A percentile compares a stretch with the other conserved stretches of the same genome.
phyloP scores from a whole-genome alignment of 2,797 vertebrate genomes.

The Myripristis murdjan region DNA sequence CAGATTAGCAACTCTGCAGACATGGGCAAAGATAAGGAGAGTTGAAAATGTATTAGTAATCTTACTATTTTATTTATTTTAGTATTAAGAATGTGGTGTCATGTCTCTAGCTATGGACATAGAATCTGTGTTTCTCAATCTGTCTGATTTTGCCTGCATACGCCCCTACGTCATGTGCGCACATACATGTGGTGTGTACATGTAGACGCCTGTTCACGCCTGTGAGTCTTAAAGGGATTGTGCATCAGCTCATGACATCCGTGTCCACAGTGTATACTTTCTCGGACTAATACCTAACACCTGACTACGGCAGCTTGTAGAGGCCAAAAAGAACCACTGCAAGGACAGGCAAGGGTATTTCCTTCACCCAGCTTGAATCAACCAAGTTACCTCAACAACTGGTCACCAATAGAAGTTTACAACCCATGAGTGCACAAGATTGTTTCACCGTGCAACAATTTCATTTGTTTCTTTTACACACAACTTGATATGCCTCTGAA shows the following conservation, averaged over 20 bases:
- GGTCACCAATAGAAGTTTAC: too few relatives aligned
- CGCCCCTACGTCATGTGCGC: neutral
- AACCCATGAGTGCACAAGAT: too few relatives aligned
- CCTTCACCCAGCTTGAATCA: neutral
- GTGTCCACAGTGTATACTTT: constrained; percentile 53
- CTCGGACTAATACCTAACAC: constrained; percentile 86
- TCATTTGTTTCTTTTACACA: too few relatives aligned
- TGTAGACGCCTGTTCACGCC: neutral
- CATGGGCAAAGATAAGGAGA: constrained; percentile 6
- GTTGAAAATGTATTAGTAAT: constrained; percentile 37
- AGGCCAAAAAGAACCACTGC: constrained; percentile 82
- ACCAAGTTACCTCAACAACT: neutral
- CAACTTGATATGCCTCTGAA: neutral
- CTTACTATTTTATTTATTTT: too few relatives aligned
- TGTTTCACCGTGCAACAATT: neutral
- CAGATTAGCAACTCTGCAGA: constrained; percentile 62
- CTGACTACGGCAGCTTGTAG: constrained; percentile 74
- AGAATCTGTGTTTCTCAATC: neutral
- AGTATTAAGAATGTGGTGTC: constrained; percentile 4
- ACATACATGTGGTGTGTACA: neutral
- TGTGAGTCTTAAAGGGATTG: constrained; percentile 25
- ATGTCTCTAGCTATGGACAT: neutral
- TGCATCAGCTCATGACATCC: constrained; percentile 6
- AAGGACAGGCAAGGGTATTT: constrained; percentile 92
- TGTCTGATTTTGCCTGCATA: constrained; percentile 1